These are phyloP conservation scores for Ricordea florida DNA, from an alignment of 92 coral and sea anemone genomes.

Conservation along the genomic window DNA sequence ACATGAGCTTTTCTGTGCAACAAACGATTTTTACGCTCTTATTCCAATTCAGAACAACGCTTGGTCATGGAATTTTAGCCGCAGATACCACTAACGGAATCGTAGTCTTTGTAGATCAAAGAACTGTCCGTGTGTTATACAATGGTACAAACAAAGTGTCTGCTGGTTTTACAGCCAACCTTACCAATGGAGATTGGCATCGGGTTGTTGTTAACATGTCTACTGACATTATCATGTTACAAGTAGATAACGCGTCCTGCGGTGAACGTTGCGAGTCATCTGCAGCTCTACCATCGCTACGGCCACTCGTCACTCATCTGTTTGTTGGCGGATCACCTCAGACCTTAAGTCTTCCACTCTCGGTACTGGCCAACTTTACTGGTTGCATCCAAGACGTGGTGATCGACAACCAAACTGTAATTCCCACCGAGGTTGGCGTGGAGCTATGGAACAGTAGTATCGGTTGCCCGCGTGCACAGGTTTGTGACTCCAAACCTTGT, in stretches of 20 bases:
- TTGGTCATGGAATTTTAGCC: slow-evolving; percentile 59
- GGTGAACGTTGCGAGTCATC: slow-evolving; percentile 23
- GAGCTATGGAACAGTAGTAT: slow-evolving; percentile 21
- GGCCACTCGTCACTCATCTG: slow-evolving; percentile 23
- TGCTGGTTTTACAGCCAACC: slow-evolving; percentile 50
- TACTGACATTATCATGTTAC: slow-evolving; percentile 8
- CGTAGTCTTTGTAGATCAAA: slow-evolving; percentile 53
- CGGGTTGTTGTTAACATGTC: slow-evolving; percentile 60
- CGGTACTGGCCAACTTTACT: slow-evolving; percentile 47
- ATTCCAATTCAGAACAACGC: slow-evolving; percentile 88
- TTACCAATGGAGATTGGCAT: slow-evolving; percentile 68
- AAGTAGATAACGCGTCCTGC: slow-evolving; percentile 78
- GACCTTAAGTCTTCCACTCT: not conserved
- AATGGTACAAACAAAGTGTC: slow-evolving; percentile 12
- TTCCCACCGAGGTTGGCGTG: slow-evolving; percentile 67
- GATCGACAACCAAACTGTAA: slow-evolving; percentile 55
- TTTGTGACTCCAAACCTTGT: slow-evolving; percentile 87
- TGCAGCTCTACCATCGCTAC: slow-evolving; percentile 19
- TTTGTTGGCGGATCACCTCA: slow-evolving; percentile 71
- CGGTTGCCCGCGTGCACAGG: slow-evolving; percentile 79
- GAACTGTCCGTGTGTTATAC: slow-evolving; percentile 40
- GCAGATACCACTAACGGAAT: slow-evolving; percentile 56
- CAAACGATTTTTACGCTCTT: slow-evolving; percentile 44
- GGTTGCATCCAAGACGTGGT: slow-evolving; percentile 88
- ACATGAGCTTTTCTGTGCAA: slow-evolving; percentile 59